Conservation (phyloP, 2,888 invertebrate genomes). For the Cepaea hortensis region DNA sequence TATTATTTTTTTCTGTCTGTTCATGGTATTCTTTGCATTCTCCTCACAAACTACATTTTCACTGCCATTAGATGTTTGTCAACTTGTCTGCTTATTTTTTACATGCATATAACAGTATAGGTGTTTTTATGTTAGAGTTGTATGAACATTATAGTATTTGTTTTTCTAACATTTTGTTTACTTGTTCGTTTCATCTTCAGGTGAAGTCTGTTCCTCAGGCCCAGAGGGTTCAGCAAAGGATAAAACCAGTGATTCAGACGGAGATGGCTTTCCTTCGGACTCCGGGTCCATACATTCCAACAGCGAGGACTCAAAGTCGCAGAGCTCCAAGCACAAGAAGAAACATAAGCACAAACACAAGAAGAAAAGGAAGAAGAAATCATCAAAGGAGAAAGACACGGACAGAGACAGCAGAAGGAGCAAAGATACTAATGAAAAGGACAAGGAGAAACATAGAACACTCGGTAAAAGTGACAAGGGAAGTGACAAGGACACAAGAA, state of each 20-base stretch:
- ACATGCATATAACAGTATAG: too few species aligned
- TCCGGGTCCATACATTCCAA: constrained; percentile 60
- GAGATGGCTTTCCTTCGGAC: constrained; percentile 57
- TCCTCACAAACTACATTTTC: too few species aligned
- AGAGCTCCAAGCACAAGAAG: constrained; percentile 37
- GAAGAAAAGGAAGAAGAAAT: constrained; percentile 44
- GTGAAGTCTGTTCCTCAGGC: constrained; percentile 49
- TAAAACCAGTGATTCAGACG: constrained; percentile 54
- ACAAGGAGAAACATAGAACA: constrained; percentile 23
- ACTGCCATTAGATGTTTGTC: too few species aligned
- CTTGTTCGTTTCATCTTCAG: constrained; percentile 15
- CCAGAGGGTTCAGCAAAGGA: constrained; percentile 44
- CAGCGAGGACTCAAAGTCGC: constrained; percentile 14
- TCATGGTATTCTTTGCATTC: too few species aligned
- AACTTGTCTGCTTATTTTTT: too few species aligned
- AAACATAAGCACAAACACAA: constrained; percentile 45
- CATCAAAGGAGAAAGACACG: constrained; percentile 28
- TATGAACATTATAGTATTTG: background rate
- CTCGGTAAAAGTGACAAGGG: constrained; percentile 32
- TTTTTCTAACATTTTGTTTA: background rate
- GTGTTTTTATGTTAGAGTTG: background rate
- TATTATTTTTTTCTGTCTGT: too few species aligned
- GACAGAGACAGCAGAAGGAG: too few species aligned
- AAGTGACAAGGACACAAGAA: constrained; percentile 34
- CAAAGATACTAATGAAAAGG: constrained; percentile 37